Evolutionary conservation across 2,113 vertebrate genomes (phyloP).

Genomic region (Oxygymnocypris stewartii): DNA sequence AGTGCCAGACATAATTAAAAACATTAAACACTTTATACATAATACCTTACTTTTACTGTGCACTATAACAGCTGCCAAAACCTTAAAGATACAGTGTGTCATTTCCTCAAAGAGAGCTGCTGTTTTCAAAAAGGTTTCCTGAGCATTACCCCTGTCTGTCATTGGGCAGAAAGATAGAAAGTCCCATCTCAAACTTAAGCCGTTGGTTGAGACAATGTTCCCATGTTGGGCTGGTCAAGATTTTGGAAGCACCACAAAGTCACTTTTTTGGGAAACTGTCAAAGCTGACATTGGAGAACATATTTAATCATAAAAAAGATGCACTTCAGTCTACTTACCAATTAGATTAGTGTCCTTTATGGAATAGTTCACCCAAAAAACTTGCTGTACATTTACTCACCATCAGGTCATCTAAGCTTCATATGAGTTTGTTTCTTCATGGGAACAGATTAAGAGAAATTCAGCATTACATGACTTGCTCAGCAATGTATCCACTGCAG

Average conservation of each 20-base stretch:
- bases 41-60: neutral
- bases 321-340: too few species aligned
- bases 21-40: conserved; percentile 13
- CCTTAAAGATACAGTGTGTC: neutral
- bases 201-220: neutral
- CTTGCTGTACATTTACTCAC: too few species aligned
- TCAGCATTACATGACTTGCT: too few species aligned
- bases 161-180: neutral
- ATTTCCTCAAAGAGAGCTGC: neutral
- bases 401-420: too few species aligned
- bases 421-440: too few species aligned
- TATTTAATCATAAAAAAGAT: neutral
- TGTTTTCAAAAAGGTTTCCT: neutral
- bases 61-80: neutral
- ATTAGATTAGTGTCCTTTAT: too few species aligned
- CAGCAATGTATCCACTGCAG: too few species aligned
- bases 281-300: neutral
- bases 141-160: too few species aligned
- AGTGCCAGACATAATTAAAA: neutral
- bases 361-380: too few species aligned
- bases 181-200: neutral
- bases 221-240: neutral
- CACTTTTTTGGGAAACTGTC: too few species aligned
- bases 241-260: neutral
- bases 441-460: too few species aligned